These are phyloP conservation scores for Gymnoscopelus braueri DNA, from an alignment of 2,797 vertebrate genomes.

Conservation along the genomic window DNA sequence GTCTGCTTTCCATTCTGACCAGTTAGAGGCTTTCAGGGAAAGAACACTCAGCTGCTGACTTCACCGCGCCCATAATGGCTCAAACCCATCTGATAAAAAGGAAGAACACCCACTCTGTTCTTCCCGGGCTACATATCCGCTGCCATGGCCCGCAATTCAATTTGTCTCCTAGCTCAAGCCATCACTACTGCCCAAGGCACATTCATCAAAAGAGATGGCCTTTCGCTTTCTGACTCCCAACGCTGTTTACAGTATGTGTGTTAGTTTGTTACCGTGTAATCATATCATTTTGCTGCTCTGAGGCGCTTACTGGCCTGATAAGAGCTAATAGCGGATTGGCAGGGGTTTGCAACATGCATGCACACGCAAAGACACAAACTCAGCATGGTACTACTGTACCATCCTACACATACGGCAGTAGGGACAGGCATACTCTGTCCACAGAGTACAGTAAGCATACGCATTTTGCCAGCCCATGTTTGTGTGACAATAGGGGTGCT, in stretches of 20 bases:
- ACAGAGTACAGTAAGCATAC: not conserved
- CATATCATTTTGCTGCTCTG: slow-evolving; percentile 25
- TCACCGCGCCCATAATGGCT: slow-evolving; percentile 53
- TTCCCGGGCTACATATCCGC: slow-evolving; percentile 55
- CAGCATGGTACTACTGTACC: not conserved
- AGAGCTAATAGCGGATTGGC: slow-evolving; percentile 1
- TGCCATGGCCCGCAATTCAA: slow-evolving; percentile 60
- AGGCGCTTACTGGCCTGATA: slow-evolving; percentile 15
- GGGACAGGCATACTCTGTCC: too few species aligned
- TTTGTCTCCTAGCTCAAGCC: slow-evolving; percentile 57
- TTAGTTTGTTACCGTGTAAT: slow-evolving; percentile 38
- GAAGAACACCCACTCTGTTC: slow-evolving; percentile 56
- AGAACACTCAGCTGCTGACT: slow-evolving; percentile 23
- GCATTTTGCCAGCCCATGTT: not conserved
- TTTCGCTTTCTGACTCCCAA: slow-evolving; percentile 27
- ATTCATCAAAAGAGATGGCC: slow-evolving; percentile 58
- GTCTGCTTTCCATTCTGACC: slow-evolving; percentile 31
- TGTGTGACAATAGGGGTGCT: not conserved
- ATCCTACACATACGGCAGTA: too few species aligned
- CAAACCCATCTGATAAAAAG: slow-evolving; percentile 63
- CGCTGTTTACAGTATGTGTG: slow-evolving; percentile 21
- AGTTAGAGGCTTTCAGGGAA: slow-evolving; percentile 50
- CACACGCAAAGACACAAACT: slow-evolving; percentile 11
- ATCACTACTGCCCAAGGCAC: slow-evolving; percentile 59
- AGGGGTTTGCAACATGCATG: not conserved